Conservation (phyloP, 2,113 vertebrate genomes). For the Podiceps cristatus region DNA sequence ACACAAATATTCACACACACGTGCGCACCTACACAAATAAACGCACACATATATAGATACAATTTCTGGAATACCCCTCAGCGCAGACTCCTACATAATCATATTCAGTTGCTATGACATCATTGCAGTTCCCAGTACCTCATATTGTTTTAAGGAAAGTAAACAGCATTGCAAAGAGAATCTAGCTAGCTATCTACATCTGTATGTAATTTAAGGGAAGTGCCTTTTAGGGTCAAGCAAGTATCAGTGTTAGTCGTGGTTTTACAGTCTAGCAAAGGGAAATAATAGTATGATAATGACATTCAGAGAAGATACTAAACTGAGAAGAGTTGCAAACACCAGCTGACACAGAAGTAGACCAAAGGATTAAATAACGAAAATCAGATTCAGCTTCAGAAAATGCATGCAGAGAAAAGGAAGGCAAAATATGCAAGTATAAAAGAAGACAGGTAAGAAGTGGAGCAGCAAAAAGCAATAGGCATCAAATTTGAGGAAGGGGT, state of each 20-base stretch:
- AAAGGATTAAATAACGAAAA: neutral
- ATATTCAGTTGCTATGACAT: constrained; percentile 69
- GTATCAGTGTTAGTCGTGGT: neutral
- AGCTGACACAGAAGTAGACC: constrained; percentile 27
- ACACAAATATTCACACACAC: neutral
- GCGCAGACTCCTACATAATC: constrained; percentile 43
- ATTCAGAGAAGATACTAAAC: constrained; percentile 40
- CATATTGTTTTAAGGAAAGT: constrained; percentile 18
- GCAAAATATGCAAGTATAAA: neutral
- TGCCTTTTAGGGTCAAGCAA: neutral
- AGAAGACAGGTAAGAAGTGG: neutral
- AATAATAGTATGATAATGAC: neutral
- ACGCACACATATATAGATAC: neutral
- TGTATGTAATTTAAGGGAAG: neutral
- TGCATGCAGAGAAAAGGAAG: neutral
- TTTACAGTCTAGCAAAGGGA: neutral
- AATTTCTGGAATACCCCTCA: constrained; percentile 56
- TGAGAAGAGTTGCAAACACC: constrained; percentile 23
- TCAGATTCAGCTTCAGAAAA: constrained; percentile 24
- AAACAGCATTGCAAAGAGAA: constrained; percentile 23
- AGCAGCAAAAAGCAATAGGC: neutral
- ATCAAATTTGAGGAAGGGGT: neutral
- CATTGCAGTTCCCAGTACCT: constrained; percentile 40
- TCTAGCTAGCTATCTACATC: neutral
- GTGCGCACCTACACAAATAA: neutral